Evolutionary conservation across 2,113 vertebrate genomes (phyloP).

Genomic region (Stegastes partitus): DNA sequence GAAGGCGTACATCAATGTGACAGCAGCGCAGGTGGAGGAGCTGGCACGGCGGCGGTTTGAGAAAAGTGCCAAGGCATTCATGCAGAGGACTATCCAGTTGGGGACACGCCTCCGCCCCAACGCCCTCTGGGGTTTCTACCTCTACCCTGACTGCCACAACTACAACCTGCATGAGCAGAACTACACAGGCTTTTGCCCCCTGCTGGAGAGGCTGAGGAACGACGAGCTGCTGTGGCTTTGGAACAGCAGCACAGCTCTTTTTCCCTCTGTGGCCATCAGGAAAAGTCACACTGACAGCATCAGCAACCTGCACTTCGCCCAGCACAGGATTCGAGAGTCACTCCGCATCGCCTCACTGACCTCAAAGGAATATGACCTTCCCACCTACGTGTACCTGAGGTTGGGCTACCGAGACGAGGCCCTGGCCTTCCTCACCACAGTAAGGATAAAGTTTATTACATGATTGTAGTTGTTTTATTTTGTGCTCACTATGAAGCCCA

Average conservation of each 20-base stretch:
- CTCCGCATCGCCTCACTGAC: constrained; percentile 84
- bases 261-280: constrained; percentile 83
- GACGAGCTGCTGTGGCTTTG: constrained; percentile 88
- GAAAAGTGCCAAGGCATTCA: constrained; percentile 85
- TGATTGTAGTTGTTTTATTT: background rate
- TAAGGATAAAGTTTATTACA: constrained; percentile 58
- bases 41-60: constrained; percentile 86
- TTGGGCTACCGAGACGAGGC: constrained; percentile 86
- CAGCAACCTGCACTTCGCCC: constrained; percentile 84
- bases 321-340: constrained; percentile 85
- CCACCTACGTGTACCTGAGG: constrained; percentile 86
- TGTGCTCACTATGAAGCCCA: background rate
- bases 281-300: constrained; percentile 80
- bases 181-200: constrained; percentile 85
- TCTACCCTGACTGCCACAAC: constrained; percentile 90
- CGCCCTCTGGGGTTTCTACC: constrained; percentile 87
- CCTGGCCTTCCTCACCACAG: constrained; percentile 85
- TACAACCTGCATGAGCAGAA: constrained; percentile 85
- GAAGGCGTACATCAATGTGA: constrained; percentile 80
- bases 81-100: constrained; percentile 87
- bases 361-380: constrained; percentile 80
- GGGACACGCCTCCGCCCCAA: constrained; percentile 84
- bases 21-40: constrained; percentile 77
- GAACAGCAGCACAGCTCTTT: constrained; percentile 87
- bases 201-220: constrained; percentile 85